Percentiles rank a stretch among this genome's conserved stretches.
Evolutionary conservation across 2,113 vertebrate genomes (phyloP).

Genomic region (Phalacrocorax pelagicus): DNA sequence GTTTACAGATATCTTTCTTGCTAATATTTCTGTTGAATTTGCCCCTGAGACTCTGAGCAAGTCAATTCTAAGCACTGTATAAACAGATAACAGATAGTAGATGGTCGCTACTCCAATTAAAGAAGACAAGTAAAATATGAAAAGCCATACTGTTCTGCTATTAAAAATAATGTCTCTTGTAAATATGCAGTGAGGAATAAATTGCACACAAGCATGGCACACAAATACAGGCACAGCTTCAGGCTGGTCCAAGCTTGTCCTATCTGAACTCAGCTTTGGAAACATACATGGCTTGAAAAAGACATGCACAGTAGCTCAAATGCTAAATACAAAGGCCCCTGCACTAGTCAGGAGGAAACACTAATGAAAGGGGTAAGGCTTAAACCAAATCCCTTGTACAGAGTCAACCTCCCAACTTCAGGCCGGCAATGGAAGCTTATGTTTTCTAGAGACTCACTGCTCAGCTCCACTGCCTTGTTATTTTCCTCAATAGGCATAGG

Average conservation of each 20-base stretch:
- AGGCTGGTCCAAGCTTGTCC: background rate
- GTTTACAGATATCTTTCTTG: background rate
- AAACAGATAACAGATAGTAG: background rate
- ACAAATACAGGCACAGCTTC: background rate
- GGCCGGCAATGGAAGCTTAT: background rate
- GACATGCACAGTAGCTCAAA: background rate
- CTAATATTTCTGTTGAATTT: conserved; percentile 7
- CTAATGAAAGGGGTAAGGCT: background rate
- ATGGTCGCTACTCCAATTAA: background rate
- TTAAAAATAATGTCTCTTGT: background rate
- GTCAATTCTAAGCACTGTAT: background rate
- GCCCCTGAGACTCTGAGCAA: background rate
- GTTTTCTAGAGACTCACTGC: background rate
- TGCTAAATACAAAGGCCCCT: background rate
- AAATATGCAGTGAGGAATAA: background rate
- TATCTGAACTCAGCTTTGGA: background rate
- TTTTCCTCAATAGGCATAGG: background rate
- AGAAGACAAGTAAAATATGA: background rate
- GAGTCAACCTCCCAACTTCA: background rate
- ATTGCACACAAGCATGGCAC: background rate
- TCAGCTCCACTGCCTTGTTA: background rate
- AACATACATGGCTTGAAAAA: background rate
- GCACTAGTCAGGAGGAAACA: background rate
- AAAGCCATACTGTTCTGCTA: background rate
- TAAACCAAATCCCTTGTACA: background rate